These are phyloP conservation scores for Cyrtorhinus lividipennis DNA, from an alignment of 1,140 invertebrate genomes.

Conservation along the genomic window DNA sequence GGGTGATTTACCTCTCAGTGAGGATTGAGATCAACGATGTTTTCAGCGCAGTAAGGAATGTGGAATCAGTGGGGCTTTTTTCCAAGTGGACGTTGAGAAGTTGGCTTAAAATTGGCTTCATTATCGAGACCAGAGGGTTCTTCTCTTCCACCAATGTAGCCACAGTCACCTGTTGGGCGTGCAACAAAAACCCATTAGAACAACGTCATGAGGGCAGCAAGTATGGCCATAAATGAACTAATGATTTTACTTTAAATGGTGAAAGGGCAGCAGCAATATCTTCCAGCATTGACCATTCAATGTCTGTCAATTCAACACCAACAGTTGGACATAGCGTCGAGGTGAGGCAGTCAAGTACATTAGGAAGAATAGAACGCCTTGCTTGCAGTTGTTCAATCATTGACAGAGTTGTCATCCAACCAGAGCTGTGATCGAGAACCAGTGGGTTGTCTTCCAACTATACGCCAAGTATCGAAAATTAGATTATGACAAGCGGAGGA, in stretches of 20 bases:
- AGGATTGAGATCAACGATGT: conserved; percentile 33
- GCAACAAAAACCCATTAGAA: too few relatives aligned
- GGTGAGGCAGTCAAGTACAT: conserved; percentile 30
- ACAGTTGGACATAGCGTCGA: conserved; percentile 27
- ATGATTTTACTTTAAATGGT: conserved; percentile 37
- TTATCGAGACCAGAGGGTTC: conserved; percentile 36
- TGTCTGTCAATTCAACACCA: conserved; percentile 28
- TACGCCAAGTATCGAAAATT: neutral
- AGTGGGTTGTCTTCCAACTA: conserved; percentile 33
- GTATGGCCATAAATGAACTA: too few relatives aligned
- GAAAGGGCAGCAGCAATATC: conserved; percentile 36
- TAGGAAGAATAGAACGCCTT: conserved; percentile 29
- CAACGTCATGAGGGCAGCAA: too few relatives aligned
- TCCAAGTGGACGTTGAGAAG: conserved; percentile 37
- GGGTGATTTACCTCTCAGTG: conserved; percentile 28
- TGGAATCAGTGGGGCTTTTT: conserved; percentile 32
- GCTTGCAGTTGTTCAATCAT: conserved; percentile 36
- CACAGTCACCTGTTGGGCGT: conserved; percentile 38
- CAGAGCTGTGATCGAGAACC: conserved; percentile 32
- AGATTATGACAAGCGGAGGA: neutral
- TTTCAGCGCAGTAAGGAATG: conserved; percentile 31
- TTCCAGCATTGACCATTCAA: conserved; percentile 36
- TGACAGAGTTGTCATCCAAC: conserved; percentile 37
- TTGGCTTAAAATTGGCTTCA: conserved; percentile 39
- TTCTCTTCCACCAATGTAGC: conserved; percentile 39